Percentiles rank a stretch among this genome's conserved stretches.
Evolutionary conservation across 2,888 invertebrate species (phyloP).

Genomic region (Panzeria rudis): DNA sequence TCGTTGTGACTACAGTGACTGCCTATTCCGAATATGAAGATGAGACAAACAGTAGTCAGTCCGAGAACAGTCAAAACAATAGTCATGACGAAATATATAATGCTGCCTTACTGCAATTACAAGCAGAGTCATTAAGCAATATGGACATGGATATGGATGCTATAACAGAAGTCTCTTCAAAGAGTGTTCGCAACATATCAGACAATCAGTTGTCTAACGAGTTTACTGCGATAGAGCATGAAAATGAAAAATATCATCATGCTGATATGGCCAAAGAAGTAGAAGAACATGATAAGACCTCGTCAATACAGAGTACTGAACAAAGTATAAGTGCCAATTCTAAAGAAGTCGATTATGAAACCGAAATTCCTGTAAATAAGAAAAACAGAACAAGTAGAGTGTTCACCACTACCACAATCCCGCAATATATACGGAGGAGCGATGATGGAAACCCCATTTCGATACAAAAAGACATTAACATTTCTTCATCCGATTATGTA

Average conservation of each 20-base stretch:
- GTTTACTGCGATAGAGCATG: conserved; percentile 69
- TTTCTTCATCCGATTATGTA: conserved; percentile 73
- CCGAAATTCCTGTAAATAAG: conserved; percentile 44
- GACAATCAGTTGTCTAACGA: conserved; percentile 73
- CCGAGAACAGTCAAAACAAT: background rate
- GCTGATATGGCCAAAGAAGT: conserved; percentile 70
- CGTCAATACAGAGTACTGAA: conserved; percentile 39
- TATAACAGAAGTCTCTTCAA: conserved; percentile 56
- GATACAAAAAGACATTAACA: conserved; percentile 58
- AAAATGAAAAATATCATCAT: conserved; percentile 66
- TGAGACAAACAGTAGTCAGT: conserved; percentile 16
- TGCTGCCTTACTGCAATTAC: conserved; percentile 75
- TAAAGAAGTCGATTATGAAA: conserved; percentile 67
- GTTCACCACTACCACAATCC: conserved; percentile 77
- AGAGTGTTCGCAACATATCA: conserved; percentile 63
- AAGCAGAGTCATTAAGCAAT: conserved; percentile 74
- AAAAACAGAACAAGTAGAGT: conserved; percentile 51
- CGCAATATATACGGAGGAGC: conserved; percentile 80
- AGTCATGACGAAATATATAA: conserved; percentile 77
- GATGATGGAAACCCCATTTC: conserved; percentile 42
- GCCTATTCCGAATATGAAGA: conserved; percentile 50
- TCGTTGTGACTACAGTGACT: conserved; percentile 2
- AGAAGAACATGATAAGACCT: conserved; percentile 29
- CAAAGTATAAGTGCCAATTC: conserved; percentile 27
- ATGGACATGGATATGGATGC: conserved; percentile 62